phyloP scores from a whole-genome alignment of 1,140 invertebrate genomes.

The Cardiocondyla obscurior region DNA sequence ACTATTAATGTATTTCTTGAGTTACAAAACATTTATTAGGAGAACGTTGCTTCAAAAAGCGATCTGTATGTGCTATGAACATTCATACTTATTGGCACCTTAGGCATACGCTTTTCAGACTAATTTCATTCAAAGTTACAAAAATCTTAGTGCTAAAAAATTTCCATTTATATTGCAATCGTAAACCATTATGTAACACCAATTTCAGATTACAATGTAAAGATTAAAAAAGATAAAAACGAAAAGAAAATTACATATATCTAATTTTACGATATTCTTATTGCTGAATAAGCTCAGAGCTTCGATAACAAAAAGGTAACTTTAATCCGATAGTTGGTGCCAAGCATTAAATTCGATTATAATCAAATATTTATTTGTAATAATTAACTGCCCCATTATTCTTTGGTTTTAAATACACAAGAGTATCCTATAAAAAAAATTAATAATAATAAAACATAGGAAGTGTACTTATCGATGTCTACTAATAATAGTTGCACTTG shows the following conservation, averaged over 20 bases:
- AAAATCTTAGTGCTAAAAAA: conserved; percentile 8
- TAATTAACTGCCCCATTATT: conserved; percentile 35
- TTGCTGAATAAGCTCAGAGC: not conserved
- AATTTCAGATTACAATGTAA: not conserved
- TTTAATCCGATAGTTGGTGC: conserved; percentile 24
- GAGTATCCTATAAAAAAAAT: conserved; percentile 32
- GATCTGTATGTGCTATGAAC: conserved; percentile 24
- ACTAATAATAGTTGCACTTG: conserved; percentile 55
- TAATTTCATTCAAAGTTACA: conserved; percentile 17
- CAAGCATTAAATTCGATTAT: not conserved
- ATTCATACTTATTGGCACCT: conserved; percentile 34
- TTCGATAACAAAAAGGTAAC: not conserved
- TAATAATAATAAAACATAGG: conserved; percentile 39
- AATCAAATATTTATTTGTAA: conserved; percentile 28
- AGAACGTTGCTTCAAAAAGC: conserved; percentile 32
- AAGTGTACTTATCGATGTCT: conserved; percentile 36
- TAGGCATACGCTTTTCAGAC: not conserved
- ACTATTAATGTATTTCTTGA: not conserved
- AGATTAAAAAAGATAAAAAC: not conserved
- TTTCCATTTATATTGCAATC: not conserved
- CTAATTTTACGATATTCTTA: conserved; percentile 2
- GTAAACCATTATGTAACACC: not conserved
- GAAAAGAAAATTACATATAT: not conserved
- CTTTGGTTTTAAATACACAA: conserved; percentile 60
- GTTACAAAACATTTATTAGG: conserved; percentile 26